A percentile compares a stretch with the other conserved stretches of the same genome.
Conservation (phyloP, 1,140 invertebrate species). For the Streblospio benedicti region DNA sequence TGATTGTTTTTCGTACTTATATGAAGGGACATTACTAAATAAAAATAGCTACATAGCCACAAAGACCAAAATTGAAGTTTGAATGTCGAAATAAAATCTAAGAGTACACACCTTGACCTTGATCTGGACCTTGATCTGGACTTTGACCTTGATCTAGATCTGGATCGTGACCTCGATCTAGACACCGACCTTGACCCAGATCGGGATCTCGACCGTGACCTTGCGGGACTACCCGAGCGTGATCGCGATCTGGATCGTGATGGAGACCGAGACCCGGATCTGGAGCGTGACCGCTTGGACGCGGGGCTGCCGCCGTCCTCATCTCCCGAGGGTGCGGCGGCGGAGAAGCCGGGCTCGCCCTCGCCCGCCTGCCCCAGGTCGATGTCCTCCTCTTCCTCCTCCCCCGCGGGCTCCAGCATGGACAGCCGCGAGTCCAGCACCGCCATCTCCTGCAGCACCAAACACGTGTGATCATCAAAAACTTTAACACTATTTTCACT, state of each 20-base stretch:
- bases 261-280: neutral
- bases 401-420: constrained; percentile 72
- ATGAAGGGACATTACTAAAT: too few species aligned
- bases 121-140: constrained; percentile 2
- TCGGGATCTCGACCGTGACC: constrained; percentile 17
- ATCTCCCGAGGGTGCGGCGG: constrained; percentile 4
- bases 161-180: constrained; percentile 19
- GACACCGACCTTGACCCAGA: constrained; percentile 23
- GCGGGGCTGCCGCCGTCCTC: neutral
- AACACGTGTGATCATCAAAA: neutral
- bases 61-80: too few species aligned
- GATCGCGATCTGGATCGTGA: neutral
- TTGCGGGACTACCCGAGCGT: neutral
- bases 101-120: too few species aligned
- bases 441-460: constrained; percentile 18
- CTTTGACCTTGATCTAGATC: constrained; percentile 16
- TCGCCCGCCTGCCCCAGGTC: constrained; percentile 30
- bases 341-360: constrained; percentile 19
- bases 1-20: too few species aligned
- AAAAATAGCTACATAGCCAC: too few species aligned
- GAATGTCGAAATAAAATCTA: too few species aligned
- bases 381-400: constrained; percentile 60
- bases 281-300: neutral
- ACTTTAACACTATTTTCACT: neutral
- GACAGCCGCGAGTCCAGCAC: constrained; percentile 62